A percentile compares a stretch with the other conserved stretches of the same genome.
Evolutionary conservation across 2,888 invertebrate species (phyloP).

Genomic region (Hydriomena furcata): DNA sequence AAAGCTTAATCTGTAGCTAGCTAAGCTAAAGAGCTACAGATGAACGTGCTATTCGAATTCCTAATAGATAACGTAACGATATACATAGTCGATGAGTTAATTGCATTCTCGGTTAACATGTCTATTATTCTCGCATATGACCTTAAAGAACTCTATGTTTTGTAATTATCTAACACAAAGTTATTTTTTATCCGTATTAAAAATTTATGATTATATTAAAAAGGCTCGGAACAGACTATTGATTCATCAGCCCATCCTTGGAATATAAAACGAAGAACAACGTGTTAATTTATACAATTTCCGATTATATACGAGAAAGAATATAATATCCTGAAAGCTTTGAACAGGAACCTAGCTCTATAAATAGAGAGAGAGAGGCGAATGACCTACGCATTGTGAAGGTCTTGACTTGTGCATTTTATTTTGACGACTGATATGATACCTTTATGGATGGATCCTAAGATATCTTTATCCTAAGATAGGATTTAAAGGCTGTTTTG

Average conservation of each 20-base stretch:
- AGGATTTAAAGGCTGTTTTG: no score
- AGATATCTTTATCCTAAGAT: no score
- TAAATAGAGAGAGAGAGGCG: slow-evolving; percentile 64
- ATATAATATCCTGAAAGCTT: slow-evolving; percentile 37
- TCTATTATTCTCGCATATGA: slow-evolving; percentile 8
- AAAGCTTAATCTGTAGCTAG: slow-evolving; percentile 2
- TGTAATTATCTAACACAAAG: no score
- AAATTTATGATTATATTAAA: no score
- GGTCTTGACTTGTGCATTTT: slow-evolving; percentile 39
- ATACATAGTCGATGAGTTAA: slow-evolving; percentile 13
- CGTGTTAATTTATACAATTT: slow-evolving; percentile 17
- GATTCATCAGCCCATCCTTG: slow-evolving; percentile 11
- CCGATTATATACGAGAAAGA: slow-evolving; percentile 17
- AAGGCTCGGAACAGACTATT: no score
- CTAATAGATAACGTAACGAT: slow-evolving; percentile 18
- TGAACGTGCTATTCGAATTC: slow-evolving; percentile 27
- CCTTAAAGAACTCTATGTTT: no score
- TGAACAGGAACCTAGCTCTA: slow-evolving; percentile 40
- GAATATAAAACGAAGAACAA: slow-evolving; percentile 16
- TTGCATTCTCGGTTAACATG: slow-evolving; percentile 11
- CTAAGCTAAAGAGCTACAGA: not conserved
- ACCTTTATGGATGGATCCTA: not conserved
- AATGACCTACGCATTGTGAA: slow-evolving; percentile 51
- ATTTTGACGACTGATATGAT: not conserved
- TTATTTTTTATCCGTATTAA: no score